Conservation (phyloP, 2,888 invertebrate genomes). For the Morpho achilles region DNA sequence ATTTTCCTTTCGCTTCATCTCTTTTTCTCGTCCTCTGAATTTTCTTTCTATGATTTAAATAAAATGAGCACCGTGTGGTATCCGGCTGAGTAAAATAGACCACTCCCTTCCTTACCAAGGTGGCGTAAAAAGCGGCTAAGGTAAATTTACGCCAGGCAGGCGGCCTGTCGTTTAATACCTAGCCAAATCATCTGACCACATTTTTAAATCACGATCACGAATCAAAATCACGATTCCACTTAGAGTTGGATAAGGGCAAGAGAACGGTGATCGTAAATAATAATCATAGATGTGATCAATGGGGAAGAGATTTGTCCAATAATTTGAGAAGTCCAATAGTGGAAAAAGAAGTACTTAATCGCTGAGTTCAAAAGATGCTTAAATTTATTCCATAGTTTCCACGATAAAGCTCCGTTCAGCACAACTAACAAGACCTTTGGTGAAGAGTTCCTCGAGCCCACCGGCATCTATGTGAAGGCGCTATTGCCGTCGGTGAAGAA, state of each 20-base stretch:
- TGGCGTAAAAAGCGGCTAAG: too few relatives aligned
- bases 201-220: too few relatives aligned
- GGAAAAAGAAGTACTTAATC: not conserved
- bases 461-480: slow-evolving; percentile 90
- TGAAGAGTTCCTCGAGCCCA: slow-evolving; percentile 90
- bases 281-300: not conserved
- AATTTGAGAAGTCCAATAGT: too few relatives aligned
- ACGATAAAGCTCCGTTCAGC: slow-evolving; percentile 64
- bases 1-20: too few relatives aligned
- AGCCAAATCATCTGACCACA: too few relatives aligned
- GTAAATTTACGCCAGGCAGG: too few relatives aligned
- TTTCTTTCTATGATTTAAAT: too few relatives aligned
- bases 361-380: not conserved
- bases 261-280: not conserved
- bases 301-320: not conserved
- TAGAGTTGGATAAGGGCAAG: too few relatives aligned
- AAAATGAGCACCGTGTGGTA: not conserved
- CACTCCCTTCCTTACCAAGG: too few relatives aligned
- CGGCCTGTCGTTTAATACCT: too few relatives aligned
- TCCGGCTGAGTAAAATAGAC: too few relatives aligned
- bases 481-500: slow-evolving; percentile 85
- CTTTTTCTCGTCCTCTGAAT: too few relatives aligned
- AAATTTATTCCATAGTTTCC: slow-evolving; percentile 40
- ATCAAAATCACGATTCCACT: not conserved
- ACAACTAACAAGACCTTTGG: slow-evolving; percentile 72